phyloP scores from a whole-genome alignment of 2,797 vertebrate genomes.

The Sandelia bainsii region DNA sequence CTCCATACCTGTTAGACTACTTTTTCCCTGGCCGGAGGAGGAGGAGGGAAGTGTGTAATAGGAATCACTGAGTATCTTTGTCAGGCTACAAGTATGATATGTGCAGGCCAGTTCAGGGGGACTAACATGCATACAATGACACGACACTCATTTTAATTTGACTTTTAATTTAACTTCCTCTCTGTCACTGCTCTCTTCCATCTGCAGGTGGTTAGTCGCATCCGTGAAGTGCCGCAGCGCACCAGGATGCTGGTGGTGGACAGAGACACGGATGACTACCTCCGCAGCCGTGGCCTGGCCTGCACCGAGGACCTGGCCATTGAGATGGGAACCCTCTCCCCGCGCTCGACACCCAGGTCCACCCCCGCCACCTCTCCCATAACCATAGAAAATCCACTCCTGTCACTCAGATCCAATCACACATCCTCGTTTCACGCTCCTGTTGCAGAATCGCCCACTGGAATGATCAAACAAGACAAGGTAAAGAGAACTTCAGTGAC shows the following conservation, averaged over 20 bases:
- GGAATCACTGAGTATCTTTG: constrained; percentile 63
- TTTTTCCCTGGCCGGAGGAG: constrained; percentile 58
- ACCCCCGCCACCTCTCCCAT: constrained; percentile 70
- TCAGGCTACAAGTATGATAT: constrained; percentile 39
- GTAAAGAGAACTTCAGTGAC: constrained; percentile 52
- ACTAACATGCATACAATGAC: background rate
- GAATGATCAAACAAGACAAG: constrained; percentile 7
- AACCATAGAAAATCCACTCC: constrained; percentile 69
- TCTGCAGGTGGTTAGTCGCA: constrained; percentile 91
- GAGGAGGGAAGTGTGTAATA: constrained; percentile 72
- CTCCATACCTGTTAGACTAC: constrained; percentile 67
- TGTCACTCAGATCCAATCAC: constrained; percentile 74
- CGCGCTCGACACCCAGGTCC: constrained; percentile 58
- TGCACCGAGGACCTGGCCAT: constrained; percentile 89
- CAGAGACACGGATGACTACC: constrained; percentile 90
- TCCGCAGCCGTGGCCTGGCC: constrained; percentile 83
- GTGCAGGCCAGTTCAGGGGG: background rate
- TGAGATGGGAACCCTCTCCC: constrained; percentile 82
- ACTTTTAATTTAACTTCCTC: background rate
- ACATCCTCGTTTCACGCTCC: constrained; percentile 1
- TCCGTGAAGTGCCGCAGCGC: constrained; percentile 88
- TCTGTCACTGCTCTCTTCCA: background rate
- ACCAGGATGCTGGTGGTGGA: constrained; percentile 93
- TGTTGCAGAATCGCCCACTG: constrained; percentile 31
- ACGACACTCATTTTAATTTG: background rate